These are phyloP conservation scores for Enteromius argenteus DNA, from an alignment of 2,797 vertebrate species.

Conservation along the genomic window DNA sequence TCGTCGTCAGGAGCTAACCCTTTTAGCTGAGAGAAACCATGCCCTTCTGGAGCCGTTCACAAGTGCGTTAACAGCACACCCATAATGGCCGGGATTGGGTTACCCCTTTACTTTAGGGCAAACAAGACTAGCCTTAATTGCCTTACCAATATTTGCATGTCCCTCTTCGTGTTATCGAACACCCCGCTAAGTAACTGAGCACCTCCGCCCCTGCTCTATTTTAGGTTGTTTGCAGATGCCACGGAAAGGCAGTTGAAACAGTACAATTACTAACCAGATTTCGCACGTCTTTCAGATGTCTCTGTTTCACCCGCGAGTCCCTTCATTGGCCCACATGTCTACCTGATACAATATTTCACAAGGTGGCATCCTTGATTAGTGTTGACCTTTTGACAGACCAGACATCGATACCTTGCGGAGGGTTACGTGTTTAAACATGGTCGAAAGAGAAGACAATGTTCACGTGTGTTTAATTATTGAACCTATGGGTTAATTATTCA, in stretches of 20 bases:
- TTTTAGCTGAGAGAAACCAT: slow-evolving; percentile 76
- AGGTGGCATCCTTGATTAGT: slow-evolving; percentile 25
- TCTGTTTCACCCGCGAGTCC: slow-evolving; percentile 63
- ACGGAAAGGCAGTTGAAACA: slow-evolving; percentile 67
- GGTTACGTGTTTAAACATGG: slow-evolving; percentile 41
- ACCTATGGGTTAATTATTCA: slow-evolving; percentile 61
- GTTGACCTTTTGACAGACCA: slow-evolving; percentile 38
- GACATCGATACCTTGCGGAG: slow-evolving; percentile 22
- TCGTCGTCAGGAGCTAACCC: slow-evolving; percentile 69
- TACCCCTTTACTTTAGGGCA: slow-evolving; percentile 78
- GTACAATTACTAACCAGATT: slow-evolving; percentile 77
- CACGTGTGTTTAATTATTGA: slow-evolving; percentile 60
- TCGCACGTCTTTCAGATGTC: slow-evolving; percentile 70
- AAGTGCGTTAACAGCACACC: slow-evolving; percentile 70
- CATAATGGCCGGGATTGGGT: slow-evolving; percentile 81
- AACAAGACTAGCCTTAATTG: slow-evolving; percentile 79
- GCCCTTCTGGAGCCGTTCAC: slow-evolving; percentile 69
- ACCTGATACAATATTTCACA: slow-evolving; percentile 28
- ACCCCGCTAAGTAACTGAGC: slow-evolving; percentile 77
- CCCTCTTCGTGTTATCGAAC: slow-evolving; percentile 79
- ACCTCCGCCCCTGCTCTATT: slow-evolving; percentile 69
- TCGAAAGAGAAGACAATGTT: slow-evolving; percentile 54
- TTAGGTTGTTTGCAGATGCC: slow-evolving; percentile 78
- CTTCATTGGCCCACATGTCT: slow-evolving; percentile 2
- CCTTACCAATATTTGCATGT: slow-evolving; percentile 84